Base-by-base conservation (phyloP, 2,797 vertebrate species). In the Pseudopleuronectes americanus region DNA sequence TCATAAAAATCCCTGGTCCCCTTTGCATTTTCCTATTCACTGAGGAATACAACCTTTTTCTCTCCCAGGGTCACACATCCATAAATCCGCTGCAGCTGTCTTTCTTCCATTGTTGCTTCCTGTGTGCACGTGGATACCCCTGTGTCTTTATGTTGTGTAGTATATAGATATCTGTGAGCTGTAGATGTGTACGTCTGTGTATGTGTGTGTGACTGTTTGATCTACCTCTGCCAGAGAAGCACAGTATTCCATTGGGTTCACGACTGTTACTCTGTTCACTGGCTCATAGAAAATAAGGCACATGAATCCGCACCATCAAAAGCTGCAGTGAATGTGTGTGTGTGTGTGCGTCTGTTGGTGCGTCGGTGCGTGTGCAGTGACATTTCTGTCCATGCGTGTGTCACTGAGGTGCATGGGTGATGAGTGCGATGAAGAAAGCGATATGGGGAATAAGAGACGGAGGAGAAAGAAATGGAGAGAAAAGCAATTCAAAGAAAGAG, bases 1-100 rank as follows among this genome's bases (percentile, higher is more conserved):
- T 85, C 81, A 84, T 87, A 71, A 90, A 90, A 89, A 79, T 62
- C 68, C 76, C 49, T 43, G 53, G 80, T 79, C 68, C 75, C 71
- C 72, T 55, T 71, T 51, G 38, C 38, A 72, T 80, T 56, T 64
- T 60, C 51, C 62, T 64, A 58, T 64, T 79, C 80, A 72, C 80
- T 0, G 3, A 77, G 77, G 77, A 77, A 78, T 84, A 82, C 70
- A 67, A 68, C 65, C 43, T 61, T 79, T 71, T 85, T 53, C 53
- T 63, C 64, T 84, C 74, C 63, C 71, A 69, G 81, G 72, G 79
- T 86, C 84, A 80, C 68, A 72, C 55, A 67, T 59, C n/a, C 41
- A 67, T 64, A 69, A 45, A 68, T 71, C 31, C 13, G 68, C 66
- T 16, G 47, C 58, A 51, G 24, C 73, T 77, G 70, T 86, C 83